Evolutionary conservation across 2,888 invertebrate species (phyloP), one percentile per base, ranked within the genome.

Genomic region (Parnassius apollo): DNA sequence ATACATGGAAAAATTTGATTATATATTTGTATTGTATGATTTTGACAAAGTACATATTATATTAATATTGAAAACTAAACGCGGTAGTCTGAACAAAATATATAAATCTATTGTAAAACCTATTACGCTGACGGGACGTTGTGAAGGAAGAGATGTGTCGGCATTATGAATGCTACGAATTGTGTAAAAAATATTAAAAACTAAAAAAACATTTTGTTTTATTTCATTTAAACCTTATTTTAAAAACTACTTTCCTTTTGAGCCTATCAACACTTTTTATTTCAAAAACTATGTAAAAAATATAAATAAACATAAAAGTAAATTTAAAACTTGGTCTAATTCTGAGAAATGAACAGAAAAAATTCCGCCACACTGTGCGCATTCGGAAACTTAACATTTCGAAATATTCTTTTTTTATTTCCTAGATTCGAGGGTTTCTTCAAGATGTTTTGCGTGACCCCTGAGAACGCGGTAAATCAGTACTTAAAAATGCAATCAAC

Each of bases 131-230:
- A 77, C 84, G 81, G 79, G 81, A 80, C 82, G 82, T 68, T 70
- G 72, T 72, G 76, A 74, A 72, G 74, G 83, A 76, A 77, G 81
- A 77, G 77, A 84, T 80, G 84, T 89, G 91, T 89, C 91, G 87
- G 92, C 92, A 92, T 92, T 92, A 91, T 91, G 88, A 92, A 92
- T 92, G 92, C 92, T 92, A 91, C 91, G 82, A 91, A 92, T 92
- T 92, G 92, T 92, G 92, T 92, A 92, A 92, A 92, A 92, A 92
- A 92, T 88, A 92, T 92, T 92, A 92, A 92, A 92, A 92, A 84
- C 82, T 86, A 84, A 88, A 92, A 91, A 87, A 83, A 76, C 64
- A 50, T 64, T 42, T 58, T 69, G 42, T 70, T 68, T 85, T 78
- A 86, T 91, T 91, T 92, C 72, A 83, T 49, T 35, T 35, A 35